Percentiles rank a stretch among this genome's conserved stretches.
Evolutionary conservation across 1,140 invertebrate genomes (phyloP).

Genomic region (Aricia agestis): DNA sequence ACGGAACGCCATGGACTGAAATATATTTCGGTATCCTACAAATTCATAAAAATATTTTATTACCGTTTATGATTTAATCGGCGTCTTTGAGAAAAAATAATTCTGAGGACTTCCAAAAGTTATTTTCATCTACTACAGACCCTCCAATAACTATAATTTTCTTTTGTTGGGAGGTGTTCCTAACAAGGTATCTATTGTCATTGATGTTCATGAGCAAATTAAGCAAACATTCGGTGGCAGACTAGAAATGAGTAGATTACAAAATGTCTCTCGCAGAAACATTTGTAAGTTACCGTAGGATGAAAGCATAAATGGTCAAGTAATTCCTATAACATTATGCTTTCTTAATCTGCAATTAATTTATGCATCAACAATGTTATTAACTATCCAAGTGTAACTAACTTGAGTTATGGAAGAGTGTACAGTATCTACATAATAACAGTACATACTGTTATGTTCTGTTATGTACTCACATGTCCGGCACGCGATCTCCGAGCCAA

Average conservation of each 20-base stretch:
- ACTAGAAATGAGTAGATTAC: neutral
- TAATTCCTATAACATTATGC: conserved; percentile 16
- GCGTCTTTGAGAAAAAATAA: too few species aligned
- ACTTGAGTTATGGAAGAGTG: neutral
- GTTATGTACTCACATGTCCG: neutral
- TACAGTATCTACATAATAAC: conserved; percentile 9
- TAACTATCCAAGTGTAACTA: conserved; percentile 7
- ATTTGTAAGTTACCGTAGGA: neutral
- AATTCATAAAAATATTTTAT: conserved; percentile 17
- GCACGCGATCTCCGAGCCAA: neutral
- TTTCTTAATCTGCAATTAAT: neutral
- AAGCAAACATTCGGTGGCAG: too few species aligned
- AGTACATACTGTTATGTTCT: neutral
- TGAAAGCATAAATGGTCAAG: neutral
- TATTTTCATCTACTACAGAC: too few species aligned
- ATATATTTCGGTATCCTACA: conserved; percentile 35
- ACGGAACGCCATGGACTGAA: conserved; percentile 45
- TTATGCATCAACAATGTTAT: neutral
- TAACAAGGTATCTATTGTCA: too few species aligned
- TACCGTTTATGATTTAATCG: neutral
- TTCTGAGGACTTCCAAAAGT: too few species aligned
- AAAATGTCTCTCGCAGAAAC: neutral
- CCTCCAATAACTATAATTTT: too few species aligned
- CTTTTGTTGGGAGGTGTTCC: too few species aligned
- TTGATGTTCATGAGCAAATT: too few species aligned